These are phyloP conservation scores for Agriopis leucophaearia DNA, from an alignment of 2,888 invertebrate genomes.

Conservation along the genomic window DNA sequence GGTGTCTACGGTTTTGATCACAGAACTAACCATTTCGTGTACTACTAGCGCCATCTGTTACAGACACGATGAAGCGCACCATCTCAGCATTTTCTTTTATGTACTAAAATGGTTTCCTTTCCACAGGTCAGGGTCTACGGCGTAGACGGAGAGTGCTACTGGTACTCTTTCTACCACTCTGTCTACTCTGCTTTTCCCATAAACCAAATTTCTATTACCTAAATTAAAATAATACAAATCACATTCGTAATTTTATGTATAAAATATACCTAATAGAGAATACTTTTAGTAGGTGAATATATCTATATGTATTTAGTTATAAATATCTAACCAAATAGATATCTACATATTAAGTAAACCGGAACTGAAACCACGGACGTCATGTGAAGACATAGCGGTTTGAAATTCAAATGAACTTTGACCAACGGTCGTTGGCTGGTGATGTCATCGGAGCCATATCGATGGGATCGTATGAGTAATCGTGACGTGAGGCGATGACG, in stretches of 20 bases:
- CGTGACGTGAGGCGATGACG: conserved; percentile 26
- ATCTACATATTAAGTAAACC: conserved; percentile 7
- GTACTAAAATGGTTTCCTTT: too few relatives aligned
- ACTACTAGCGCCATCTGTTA: conserved; percentile 65
- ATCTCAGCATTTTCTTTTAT: conserved; percentile 12
- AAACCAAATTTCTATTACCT: too few relatives aligned
- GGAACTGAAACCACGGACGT: conserved; percentile 33
- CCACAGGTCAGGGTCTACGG: not conserved
- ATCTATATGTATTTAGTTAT: not conserved
- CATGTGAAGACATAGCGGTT: conserved; percentile 35
- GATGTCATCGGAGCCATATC: conserved; percentile 49
- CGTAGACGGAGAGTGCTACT: too few relatives aligned
- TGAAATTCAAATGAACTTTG: conserved; percentile 40
- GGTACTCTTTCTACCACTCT: too few relatives aligned
- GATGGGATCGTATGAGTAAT: conserved; percentile 26
- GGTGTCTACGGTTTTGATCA: conserved; percentile 39
- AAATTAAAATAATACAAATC: too few relatives aligned
- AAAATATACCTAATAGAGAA: not conserved
- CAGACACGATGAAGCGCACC: not conserved
- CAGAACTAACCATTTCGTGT: conserved; percentile 15
- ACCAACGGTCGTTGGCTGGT: conserved; percentile 47
- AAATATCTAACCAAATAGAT: not conserved
- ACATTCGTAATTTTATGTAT: too few relatives aligned
- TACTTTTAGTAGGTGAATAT: not conserved
- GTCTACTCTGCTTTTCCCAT: too few relatives aligned